phyloP scores from a whole-genome alignment of 2,888 invertebrate genomes.

The Melipona bicolor region DNA sequence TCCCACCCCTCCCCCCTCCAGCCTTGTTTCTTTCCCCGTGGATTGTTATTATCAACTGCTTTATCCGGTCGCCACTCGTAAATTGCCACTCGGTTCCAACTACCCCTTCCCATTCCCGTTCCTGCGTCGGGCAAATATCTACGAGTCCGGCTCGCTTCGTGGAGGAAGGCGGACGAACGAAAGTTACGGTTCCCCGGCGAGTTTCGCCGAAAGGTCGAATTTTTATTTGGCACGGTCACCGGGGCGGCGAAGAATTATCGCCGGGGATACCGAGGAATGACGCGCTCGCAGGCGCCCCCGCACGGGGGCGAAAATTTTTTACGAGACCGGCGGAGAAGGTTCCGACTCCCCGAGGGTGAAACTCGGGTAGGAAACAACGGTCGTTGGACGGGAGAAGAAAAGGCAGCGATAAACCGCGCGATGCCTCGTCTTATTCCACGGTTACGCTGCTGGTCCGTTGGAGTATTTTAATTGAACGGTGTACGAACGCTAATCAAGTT shows the following conservation, averaged over 20 bases:
- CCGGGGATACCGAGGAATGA: conserved; percentile 21
- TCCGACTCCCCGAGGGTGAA: not conserved
- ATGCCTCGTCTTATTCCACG: conserved; percentile 48
- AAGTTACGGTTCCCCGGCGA: conserved; percentile 29
- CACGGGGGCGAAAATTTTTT: conserved; percentile 19
- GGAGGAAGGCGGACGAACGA: not conserved
- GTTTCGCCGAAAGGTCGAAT: conserved; percentile 35
- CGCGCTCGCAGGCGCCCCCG: not conserved
- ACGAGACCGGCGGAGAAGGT: conserved; percentile 3
- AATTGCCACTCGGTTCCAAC: not conserved
- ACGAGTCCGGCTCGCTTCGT: not conserved
- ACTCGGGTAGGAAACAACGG: not conserved
- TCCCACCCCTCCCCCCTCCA: not conserved
- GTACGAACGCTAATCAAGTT: conserved; percentile 72
- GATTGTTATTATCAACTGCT: conserved; percentile 26
- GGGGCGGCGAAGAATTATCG: conserved; percentile 25
- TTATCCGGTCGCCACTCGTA: conserved; percentile 32
- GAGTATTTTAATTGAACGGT: conserved; percentile 73
- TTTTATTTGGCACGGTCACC: conserved; percentile 30
- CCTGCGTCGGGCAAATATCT: not conserved
- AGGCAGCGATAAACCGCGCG: conserved; percentile 46
- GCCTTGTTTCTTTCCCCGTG: not conserved
- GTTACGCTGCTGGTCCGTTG: conserved; percentile 41
- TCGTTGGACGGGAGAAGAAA: not conserved
- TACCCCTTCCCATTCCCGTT: no score